Conservation (phyloP, 2,113 vertebrate genomes). For the Salvator merianae region DNA sequence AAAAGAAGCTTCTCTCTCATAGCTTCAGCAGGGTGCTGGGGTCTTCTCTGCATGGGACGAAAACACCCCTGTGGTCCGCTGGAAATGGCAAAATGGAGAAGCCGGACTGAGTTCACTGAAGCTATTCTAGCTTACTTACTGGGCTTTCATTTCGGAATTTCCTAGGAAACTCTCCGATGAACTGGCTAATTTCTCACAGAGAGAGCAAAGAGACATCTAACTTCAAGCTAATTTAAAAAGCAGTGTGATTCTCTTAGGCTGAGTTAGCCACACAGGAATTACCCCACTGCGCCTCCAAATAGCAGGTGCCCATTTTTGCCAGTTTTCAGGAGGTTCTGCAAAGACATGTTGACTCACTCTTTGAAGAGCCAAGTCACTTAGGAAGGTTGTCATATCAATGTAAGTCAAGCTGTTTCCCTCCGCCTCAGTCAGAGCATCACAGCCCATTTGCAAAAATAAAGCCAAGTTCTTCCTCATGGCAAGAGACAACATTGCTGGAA, state of each 20-base stretch:
- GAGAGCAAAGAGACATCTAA: neutral
- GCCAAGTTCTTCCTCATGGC: neutral
- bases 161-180: neutral
- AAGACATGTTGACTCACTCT: neutral
- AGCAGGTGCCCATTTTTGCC: neutral
- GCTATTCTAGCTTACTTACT: neutral
- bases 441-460: neutral
- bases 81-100: neutral
- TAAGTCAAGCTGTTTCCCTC: neutral
- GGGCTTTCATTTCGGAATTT: neutral
- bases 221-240: neutral
- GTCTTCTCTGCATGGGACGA: too few relatives aligned
- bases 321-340: neutral
- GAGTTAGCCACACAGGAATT: neutral
- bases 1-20: neutral
- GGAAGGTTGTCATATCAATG: neutral
- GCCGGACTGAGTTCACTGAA: too few relatives aligned
- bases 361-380: neutral
- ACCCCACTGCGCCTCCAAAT: neutral
- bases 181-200: too few relatives aligned
- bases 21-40: neutral
- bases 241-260: neutral
- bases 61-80: too few relatives aligned
- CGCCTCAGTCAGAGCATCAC: neutral
- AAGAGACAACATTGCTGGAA: neutral